phyloP scores from a whole-genome alignment of 1,140 invertebrate genomes.

The Aphelenchoides avenae region DNA sequence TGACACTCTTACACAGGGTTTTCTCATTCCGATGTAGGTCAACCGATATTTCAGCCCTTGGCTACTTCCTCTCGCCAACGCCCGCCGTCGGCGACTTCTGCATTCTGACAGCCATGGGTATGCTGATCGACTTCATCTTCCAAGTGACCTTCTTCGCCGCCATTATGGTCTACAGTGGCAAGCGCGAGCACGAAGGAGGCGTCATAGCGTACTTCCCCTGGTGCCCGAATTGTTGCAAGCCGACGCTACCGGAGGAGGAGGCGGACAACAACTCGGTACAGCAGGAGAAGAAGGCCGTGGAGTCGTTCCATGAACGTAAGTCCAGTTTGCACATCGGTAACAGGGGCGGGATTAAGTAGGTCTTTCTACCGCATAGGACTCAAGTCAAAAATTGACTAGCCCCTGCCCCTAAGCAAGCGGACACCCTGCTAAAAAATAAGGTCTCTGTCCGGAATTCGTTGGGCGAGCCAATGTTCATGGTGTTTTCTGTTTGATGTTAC shows the following conservation, averaged over 20 bases:
- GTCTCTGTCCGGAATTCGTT: no score
- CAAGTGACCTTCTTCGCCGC: slow-evolving; percentile 59
- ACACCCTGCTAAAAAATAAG: no score
- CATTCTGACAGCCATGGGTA: slow-evolving; percentile 52
- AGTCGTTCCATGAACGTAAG: slow-evolving; percentile 37
- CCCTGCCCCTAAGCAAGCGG: no score
- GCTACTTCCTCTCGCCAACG: slow-evolving; percentile 56
- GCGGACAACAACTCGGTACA: slow-evolving; percentile 4
- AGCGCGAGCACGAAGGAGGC: slow-evolving; percentile 47
- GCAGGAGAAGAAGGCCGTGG: slow-evolving; percentile 24
- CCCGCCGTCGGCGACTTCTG: slow-evolving; percentile 58
- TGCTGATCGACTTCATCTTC: slow-evolving; percentile 55
- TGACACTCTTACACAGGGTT: no score
- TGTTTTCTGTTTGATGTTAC: no score
- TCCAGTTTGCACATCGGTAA: background rate
- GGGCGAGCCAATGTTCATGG: no score
- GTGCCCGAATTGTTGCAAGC: background rate
- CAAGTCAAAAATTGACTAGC: no score
- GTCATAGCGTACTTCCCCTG: slow-evolving; percentile 42
- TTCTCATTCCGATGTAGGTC: no score
- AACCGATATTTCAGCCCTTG: slow-evolving; percentile 45
- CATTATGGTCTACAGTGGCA: slow-evolving; percentile 54
- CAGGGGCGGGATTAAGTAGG: no score
- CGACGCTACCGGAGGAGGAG: background rate
- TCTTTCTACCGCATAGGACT: no score